These are phyloP conservation scores for Phoenicopterus ruber DNA, from an alignment of 2,113 vertebrate genomes.

Conservation along the genomic window DNA sequence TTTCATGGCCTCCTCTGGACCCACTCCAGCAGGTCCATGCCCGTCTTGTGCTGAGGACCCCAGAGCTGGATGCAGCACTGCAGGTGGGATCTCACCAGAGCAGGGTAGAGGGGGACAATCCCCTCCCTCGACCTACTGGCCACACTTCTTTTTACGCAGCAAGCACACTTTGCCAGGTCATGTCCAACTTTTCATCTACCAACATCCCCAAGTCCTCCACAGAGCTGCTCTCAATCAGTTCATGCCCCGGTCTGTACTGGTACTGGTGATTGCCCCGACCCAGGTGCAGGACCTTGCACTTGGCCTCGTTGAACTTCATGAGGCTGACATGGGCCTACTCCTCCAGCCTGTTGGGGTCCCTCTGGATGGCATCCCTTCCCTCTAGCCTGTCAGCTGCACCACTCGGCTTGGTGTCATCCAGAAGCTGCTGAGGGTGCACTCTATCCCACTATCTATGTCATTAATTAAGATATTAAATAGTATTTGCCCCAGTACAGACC, in stretches of 20 bases:
- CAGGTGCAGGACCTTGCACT: background rate
- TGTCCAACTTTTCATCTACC: too few relatives aligned
- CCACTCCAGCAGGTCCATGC: background rate
- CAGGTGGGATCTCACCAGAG: too few relatives aligned
- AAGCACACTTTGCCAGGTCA: background rate
- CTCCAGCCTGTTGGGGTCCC: background rate
- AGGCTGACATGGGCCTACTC: too few relatives aligned
- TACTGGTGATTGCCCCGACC: background rate
- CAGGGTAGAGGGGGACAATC: too few relatives aligned
- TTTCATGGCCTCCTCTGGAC: background rate
- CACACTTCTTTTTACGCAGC: too few relatives aligned
- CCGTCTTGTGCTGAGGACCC: background rate
- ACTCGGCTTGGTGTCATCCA: background rate
- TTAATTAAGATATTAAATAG: background rate
- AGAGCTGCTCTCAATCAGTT: background rate
- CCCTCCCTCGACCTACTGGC: too few relatives aligned
- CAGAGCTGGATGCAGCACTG: background rate
- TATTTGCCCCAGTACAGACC: accelerated
- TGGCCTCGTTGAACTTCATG: background rate
- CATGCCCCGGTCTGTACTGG: background rate
- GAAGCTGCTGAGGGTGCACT: background rate
- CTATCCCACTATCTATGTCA: background rate
- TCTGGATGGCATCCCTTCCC: background rate
- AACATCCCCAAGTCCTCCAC: background rate
- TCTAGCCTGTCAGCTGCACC: background rate